Conservation (phyloP, 2,888 invertebrate species). For the Lumbricus terrestris region DNA sequence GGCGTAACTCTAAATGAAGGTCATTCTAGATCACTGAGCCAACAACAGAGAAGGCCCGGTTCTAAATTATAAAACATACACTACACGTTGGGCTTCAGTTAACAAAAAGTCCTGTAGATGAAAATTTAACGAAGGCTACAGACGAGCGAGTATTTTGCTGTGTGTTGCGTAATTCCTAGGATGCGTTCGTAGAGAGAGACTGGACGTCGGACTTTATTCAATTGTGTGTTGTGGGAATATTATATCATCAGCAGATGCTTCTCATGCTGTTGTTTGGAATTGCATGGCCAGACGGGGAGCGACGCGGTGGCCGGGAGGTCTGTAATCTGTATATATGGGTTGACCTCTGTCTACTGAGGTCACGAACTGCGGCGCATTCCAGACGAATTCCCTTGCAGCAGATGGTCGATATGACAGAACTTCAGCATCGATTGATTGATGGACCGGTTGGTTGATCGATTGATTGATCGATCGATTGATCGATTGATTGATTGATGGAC, state of each 20-base stretch:
- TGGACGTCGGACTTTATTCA: not conserved
- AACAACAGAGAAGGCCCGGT: too few relatives aligned
- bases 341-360: not conserved
- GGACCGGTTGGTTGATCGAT: not conserved
- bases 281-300: not conserved
- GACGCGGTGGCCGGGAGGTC: too few relatives aligned
- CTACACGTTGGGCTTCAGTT: not conserved
- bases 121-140: not conserved
- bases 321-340: too few relatives aligned
- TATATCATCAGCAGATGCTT: not conserved
- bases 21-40: too few relatives aligned
- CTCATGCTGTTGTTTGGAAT: not conserved
- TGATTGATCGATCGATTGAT: not conserved
- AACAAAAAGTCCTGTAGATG: not conserved
- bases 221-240: not conserved
- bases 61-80: too few relatives aligned
- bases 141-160: too few relatives aligned
- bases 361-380: not conserved
- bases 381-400: not conserved
- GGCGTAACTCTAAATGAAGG: too few relatives aligned
- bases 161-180: not conserved
- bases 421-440: not conserved
- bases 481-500: not conserved
- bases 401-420: not conserved
- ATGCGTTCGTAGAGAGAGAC: not conserved